Evolutionary conservation across 2,797 vertebrate species (phyloP), one percentile per base, ranked within the genome.

Genomic region (Pangasius larnaudii): DNA sequence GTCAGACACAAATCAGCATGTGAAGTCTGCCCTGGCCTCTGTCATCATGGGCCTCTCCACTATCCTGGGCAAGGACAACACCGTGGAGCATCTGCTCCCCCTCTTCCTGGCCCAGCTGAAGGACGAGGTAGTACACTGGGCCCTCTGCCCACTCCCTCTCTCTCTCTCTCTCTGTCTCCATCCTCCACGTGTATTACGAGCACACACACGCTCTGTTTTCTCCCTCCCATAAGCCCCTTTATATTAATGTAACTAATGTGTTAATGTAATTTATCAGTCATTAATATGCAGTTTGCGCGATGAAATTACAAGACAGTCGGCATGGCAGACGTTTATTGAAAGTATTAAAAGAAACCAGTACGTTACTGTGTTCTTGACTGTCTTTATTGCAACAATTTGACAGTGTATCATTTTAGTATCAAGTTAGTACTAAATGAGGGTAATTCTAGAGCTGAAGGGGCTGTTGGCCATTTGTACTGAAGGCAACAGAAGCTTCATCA

Each of bases 21-120:
- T 97, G 92, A 97, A 97, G 93, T 97, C 97, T 71, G 97, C 97
- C 33, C 93, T 97, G 93, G 97, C 97, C 89, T 97, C 97, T 0
- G 97, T 97, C 91, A 97, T 97, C 90, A 97, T 97, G 97, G 97
- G 97, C 71, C 95, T 97, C 69, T 97, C 97, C 18, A 97, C 97
- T 90, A 97, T 97, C 92, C 92, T 97, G 93, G 97, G 97, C 92
- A 97, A 97, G 92, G 97, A 97, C 93, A 97, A 97, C 94, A 97
- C 97, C 72, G 96, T 97, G 89, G 97, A 97, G 93, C 97, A 97
- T 93, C 95, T 97, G 88, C 93, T 97, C 93, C 97, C 97, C 72
- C 96, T 97, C 58, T 97, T 97, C 94, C 93, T 97, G 94, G 96
- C 96, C 90, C 97, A 97, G 93, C 96, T 97, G 87, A 97, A 97